Evolutionary conservation across 2,888 invertebrate genomes (phyloP), one percentile per base, ranked within the genome.

Genomic region (Apotomis betuletana): DNA sequence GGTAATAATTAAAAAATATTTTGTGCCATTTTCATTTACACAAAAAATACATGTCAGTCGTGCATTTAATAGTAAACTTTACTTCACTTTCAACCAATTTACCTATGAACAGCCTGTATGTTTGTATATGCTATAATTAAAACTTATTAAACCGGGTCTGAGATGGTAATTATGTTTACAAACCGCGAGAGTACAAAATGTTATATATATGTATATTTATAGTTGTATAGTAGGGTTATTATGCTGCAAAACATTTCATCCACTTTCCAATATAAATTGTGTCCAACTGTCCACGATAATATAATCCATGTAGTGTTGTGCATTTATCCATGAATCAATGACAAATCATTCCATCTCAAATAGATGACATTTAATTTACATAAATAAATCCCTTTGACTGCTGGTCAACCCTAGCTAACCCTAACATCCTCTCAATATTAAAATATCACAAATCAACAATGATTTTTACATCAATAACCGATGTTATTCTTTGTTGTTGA

Each of bases 311-410:
- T 10, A 36, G 27, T 49, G 0, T 6, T 3, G 49, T 51, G 1
- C 13, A 54, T 63, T 63, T 44, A 54, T 65, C 61, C 36, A 36
- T 36, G 49, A 67, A 67, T 67, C 55, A 44, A 67, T 61, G 67
- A 71, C 49, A 67, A 67, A 71, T 71, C 41, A 57, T 51, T 51
- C 15, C 9, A 51, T 44, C 27, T 49, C 6, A 61, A 67, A 71
- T 58, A 71, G 57, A 52, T 52, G 71, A 71, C 67, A 57, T 67
- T 71, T 62, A 62, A 71, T 71, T 67, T 71, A 49, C 71, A 71
- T 71, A 58, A 71, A 67, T 67, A 67, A 51, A 71, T 67, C 57
- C 61, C 49, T 62, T 62, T 41, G 57, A 62, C 38, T 62, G 55
- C 52, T 58, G 62, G 62, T 51, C 71, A 71, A 67, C 57, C 67